Evolutionary conservation across 2,797 vertebrate genomes (phyloP).

Genomic region (Dendrocincla fuliginosa): DNA sequence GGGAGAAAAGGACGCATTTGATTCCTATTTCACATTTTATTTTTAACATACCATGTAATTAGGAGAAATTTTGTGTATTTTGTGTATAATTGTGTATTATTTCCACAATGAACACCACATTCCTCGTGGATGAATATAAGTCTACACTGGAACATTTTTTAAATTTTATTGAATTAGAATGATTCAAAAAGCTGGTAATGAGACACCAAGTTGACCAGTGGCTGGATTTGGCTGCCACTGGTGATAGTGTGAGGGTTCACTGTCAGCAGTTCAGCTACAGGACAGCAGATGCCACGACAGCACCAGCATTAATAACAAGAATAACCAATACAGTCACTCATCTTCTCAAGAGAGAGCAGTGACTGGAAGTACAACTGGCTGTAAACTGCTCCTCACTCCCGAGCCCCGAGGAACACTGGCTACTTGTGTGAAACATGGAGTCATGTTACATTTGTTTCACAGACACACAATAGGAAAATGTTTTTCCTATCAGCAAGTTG

Average conservation of each 20-base stretch:
- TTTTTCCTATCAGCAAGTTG: not conserved
- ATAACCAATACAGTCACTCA: not conserved
- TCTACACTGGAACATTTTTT: not conserved
- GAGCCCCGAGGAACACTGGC: not conserved
- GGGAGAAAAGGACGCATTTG: not conserved
- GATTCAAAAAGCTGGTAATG: not conserved
- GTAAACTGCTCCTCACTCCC: not conserved
- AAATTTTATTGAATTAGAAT: not conserved
- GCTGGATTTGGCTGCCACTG: not conserved
- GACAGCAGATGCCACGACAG: not conserved
- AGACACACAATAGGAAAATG: not conserved
- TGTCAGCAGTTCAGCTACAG: not conserved
- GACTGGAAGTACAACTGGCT: not conserved
- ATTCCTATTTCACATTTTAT: not conserved
- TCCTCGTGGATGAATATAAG: not conserved
- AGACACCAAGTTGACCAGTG: not conserved
- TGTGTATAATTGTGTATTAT: too few species aligned
- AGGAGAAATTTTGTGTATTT: too few species aligned
- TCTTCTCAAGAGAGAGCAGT: not conserved
- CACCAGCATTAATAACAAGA: not conserved
- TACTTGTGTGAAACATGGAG: not conserved
- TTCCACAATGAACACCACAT: not conserved
- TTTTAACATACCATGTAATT: not conserved
- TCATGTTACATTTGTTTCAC: not conserved
- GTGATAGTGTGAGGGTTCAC: not conserved